Percentiles rank a stretch among this genome's conserved stretches.
Conservation (phyloP, 2,888 invertebrate species). For the Gymnocheta viridis region DNA sequence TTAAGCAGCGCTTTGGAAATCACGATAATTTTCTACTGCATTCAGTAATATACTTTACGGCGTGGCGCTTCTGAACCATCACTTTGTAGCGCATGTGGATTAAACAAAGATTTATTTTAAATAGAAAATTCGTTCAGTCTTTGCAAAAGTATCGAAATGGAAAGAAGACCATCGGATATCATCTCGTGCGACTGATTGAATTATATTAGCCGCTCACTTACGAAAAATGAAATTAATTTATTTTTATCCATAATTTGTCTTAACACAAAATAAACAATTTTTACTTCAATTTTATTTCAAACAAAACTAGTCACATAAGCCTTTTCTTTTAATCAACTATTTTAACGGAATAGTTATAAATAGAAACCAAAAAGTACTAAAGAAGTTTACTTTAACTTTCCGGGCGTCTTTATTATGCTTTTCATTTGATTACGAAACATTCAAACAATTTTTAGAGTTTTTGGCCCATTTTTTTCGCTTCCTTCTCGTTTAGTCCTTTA, state of each 20-base stretch:
- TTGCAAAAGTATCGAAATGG: too few relatives aligned
- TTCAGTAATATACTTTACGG: too few relatives aligned
- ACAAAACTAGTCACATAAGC: not conserved
- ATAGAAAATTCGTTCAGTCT: too few relatives aligned
- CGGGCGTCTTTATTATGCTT: constrained; percentile 27
- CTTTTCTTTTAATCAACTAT: not conserved
- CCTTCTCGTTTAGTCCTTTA: constrained; percentile 5
- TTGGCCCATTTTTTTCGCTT: not conserved
- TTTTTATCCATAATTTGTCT: too few relatives aligned
- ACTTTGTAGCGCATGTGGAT: too few relatives aligned
- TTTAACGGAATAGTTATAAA: not conserved
- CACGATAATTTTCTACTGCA: too few relatives aligned
- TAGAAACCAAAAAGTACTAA: not conserved
- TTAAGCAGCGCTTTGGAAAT: too few relatives aligned
- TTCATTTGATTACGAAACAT: constrained; percentile 49
- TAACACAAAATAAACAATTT: not conserved
- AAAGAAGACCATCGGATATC: too few relatives aligned
- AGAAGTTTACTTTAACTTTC: not conserved
- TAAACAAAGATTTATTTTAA: too few relatives aligned
- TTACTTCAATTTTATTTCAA: not conserved
- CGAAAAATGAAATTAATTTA: too few relatives aligned
- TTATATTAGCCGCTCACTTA: too few relatives aligned
- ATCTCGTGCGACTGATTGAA: not conserved
- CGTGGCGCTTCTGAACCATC: too few relatives aligned
- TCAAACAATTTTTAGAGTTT: constrained; percentile 5